A percentile compares a stretch with the other conserved stretches of the same genome.
Evolutionary conservation across 1,140 invertebrate genomes (phyloP).

Genomic region (Eriocheir sinensis): DNA sequence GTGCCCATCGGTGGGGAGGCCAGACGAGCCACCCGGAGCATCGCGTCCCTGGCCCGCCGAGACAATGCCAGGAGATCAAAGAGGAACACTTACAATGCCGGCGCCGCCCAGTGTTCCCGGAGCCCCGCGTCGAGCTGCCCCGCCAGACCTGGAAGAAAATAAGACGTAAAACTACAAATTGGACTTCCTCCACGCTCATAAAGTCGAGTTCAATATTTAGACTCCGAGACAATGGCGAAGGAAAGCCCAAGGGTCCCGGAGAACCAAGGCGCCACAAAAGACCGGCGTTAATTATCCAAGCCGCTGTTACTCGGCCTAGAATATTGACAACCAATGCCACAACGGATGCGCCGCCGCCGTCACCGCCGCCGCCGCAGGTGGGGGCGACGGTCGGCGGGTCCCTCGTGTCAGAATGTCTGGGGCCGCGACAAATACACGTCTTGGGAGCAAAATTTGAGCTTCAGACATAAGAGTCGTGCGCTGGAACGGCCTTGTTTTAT

Average conservation of each 20-base stretch:
- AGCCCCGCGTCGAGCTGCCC: neutral
- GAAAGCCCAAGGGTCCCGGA: conserved; percentile 56
- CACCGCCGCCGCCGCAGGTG: too few relatives aligned
- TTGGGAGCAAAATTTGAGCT: too few relatives aligned
- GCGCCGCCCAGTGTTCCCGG: neutral
- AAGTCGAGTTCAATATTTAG: conserved; percentile 71
- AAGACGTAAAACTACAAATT: conserved; percentile 60
- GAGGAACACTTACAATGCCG: too few relatives aligned
- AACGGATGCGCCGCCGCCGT: conserved; percentile 60
- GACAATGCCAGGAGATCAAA: too few relatives aligned
- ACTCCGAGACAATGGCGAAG: conserved; percentile 56
- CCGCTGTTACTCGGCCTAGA: conserved; percentile 66
- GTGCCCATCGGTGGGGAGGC: too few relatives aligned
- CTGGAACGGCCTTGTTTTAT: too few relatives aligned
- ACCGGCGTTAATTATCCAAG: conserved; percentile 71
- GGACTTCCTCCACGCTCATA: conserved; percentile 56
- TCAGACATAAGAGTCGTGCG: too few relatives aligned
- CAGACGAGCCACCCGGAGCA: too few relatives aligned
- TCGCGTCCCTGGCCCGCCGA: too few relatives aligned
- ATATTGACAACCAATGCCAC: conserved; percentile 74
- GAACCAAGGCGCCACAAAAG: conserved; percentile 67
- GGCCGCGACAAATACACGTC: neutral
- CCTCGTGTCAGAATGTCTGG: conserved; percentile 58
- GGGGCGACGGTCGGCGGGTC: too few relatives aligned
- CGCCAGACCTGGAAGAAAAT: neutral